These are phyloP conservation scores for Diplazon laetatorius DNA, from an alignment of 2,888 invertebrate genomes.

Conservation along the genomic window DNA sequence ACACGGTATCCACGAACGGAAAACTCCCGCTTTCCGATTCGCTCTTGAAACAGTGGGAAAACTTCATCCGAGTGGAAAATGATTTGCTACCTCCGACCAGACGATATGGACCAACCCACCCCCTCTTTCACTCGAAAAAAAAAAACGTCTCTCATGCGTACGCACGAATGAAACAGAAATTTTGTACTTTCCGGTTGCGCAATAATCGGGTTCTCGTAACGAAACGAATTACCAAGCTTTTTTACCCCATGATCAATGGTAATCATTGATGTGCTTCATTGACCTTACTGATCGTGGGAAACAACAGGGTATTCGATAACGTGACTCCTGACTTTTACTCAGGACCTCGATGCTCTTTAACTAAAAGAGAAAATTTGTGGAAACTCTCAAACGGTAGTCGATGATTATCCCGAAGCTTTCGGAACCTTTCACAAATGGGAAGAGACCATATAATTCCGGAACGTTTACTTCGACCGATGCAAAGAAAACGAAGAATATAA, in stretches of 20 bases:
- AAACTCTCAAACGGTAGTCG: slow-evolving; percentile 30
- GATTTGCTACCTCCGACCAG: slow-evolving; percentile 47
- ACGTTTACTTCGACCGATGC: slow-evolving; percentile 65
- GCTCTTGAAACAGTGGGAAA: slow-evolving; percentile 14
- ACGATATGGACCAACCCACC: slow-evolving; percentile 30
- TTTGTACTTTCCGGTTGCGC: slow-evolving; percentile 37
- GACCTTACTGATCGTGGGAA: slow-evolving; percentile 48
- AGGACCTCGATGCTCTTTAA: slow-evolving; percentile 5
- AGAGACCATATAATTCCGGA: slow-evolving; percentile 37
- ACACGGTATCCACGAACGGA: slow-evolving; percentile 43
- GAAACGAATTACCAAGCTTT: slow-evolving; percentile 20
- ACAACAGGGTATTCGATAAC: slow-evolving; percentile 5
- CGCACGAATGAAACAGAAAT: slow-evolving; percentile 35
- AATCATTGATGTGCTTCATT: slow-evolving; percentile 38
- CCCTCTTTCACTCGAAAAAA: slow-evolving; percentile 31
- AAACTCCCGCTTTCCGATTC: slow-evolving; percentile 15
- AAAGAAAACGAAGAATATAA: slow-evolving; percentile 51
- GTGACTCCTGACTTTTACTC: slow-evolving; percentile 4
- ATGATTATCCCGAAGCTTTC: slow-evolving; percentile 53
- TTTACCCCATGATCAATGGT: neutral
- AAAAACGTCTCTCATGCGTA: slow-evolving; percentile 27
- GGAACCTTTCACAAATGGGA: slow-evolving; percentile 44
- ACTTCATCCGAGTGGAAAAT: slow-evolving; percentile 56
- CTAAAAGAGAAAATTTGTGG: slow-evolving; percentile 46
- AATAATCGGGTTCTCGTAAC: neutral